Percentiles rank a stretch among this genome's conserved stretches.
phyloP scores from a whole-genome alignment of 1,140 invertebrate species.

The Zaprionus ghesquierei region DNA sequence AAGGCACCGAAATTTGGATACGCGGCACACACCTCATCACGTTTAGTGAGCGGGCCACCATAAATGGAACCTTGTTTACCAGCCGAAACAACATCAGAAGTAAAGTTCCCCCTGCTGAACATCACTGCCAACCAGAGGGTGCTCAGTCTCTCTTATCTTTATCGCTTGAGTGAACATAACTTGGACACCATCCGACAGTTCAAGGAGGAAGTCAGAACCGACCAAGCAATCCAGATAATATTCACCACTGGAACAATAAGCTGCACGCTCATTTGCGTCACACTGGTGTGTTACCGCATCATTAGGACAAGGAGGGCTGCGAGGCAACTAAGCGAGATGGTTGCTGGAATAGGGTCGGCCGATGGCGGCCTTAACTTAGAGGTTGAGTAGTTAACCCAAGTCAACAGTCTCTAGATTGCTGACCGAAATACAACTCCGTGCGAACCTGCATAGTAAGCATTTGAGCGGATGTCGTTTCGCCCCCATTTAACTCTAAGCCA shows the following conservation, averaged over 20 bases:
- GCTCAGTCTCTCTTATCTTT: too few relatives aligned
- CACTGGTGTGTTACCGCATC: not conserved
- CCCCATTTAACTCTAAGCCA: too few relatives aligned
- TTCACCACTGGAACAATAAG: too few relatives aligned
- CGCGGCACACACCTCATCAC: constrained; percentile 28
- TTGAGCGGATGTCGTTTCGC: not conserved
- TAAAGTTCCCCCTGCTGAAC: not conserved
- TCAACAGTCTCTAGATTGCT: not conserved
- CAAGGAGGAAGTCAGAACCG: too few relatives aligned
- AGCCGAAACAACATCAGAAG: not conserved
- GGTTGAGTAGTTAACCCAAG: constrained; percentile 1
- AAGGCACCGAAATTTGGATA: constrained; percentile 5
- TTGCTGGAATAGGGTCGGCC: constrained; percentile 15
- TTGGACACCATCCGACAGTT: too few relatives aligned
- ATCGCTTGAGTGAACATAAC: too few relatives aligned
- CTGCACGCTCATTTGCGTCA: not conserved
- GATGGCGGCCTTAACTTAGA: not conserved
- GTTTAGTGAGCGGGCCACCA: constrained; percentile 6
- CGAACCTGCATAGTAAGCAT: too few relatives aligned
- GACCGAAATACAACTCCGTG: not conserved
- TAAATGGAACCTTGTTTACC: not conserved
- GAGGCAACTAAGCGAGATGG: not conserved
- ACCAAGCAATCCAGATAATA: too few relatives aligned
- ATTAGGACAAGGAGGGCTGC: constrained; percentile 1
- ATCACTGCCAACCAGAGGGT: not conserved